Evolutionary conservation across 1,140 invertebrate species (phyloP).

Genomic region (Uloborus diversus): DNA sequence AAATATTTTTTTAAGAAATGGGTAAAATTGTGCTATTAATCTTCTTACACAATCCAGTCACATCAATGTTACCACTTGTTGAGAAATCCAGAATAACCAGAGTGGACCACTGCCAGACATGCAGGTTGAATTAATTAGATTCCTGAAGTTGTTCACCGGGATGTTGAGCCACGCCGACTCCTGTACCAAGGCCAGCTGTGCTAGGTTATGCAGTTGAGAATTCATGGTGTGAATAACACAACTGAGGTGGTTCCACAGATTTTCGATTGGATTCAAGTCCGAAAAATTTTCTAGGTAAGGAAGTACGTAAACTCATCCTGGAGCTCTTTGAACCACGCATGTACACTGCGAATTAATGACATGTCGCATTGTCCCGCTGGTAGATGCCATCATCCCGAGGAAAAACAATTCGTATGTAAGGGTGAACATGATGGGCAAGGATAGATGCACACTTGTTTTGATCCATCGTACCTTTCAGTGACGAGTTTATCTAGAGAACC

Average conservation of each 20-base stretch:
- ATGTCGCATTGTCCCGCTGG: not conserved
- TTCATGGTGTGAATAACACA: not conserved
- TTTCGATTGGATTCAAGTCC: not conserved
- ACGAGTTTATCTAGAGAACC: not conserved
- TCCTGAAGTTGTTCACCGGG: not conserved
- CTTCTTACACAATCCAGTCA: not conserved
- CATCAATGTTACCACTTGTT: not conserved
- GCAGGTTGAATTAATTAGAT: not conserved
- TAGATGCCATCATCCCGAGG: not conserved
- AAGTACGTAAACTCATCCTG: constrained; percentile 5
- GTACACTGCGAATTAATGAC: not conserved
- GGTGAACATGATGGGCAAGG: not conserved
- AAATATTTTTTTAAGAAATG: no score
- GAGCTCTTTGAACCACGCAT: not conserved
- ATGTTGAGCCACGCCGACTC: not conserved
- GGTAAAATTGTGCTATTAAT: no score
- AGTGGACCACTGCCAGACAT: no score
- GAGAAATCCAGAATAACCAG: no score
- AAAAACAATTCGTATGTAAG: not conserved
- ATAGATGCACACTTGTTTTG: not conserved
- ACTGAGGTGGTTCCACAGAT: not conserved
- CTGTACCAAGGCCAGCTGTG: not conserved
- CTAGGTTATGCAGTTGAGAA: not conserved
- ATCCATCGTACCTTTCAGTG: no score
- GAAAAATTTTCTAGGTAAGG: not conserved